These are phyloP conservation scores for Phyllotis vaccarum DNA, from an alignment of 2,797 vertebrate genomes.

Conservation along the genomic window DNA sequence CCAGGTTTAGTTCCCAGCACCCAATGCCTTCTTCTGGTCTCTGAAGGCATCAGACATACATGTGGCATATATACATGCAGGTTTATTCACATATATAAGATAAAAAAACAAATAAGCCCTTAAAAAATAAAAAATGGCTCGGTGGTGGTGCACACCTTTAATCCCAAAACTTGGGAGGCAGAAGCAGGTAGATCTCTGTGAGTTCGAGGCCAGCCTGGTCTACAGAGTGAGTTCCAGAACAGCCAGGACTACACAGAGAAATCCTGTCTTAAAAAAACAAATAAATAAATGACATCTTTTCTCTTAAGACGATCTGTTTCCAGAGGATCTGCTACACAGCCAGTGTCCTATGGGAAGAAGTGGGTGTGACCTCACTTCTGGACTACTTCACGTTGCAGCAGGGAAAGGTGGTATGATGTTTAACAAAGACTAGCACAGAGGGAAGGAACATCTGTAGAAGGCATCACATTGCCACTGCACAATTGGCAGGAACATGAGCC, in stretches of 20 bases:
- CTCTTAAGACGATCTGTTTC: constrained; percentile 33
- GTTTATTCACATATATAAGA: not conserved
- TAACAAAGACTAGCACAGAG: not conserved
- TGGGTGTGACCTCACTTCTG: not conserved
- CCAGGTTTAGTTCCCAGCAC: not conserved
- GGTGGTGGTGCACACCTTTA: not conserved
- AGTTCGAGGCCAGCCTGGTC: not conserved
- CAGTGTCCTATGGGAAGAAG: not conserved
- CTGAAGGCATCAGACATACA: not conserved
- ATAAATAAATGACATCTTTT: not conserved
- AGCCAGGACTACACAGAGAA: not conserved
- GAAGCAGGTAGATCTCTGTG: not conserved
- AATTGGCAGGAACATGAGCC: not conserved
- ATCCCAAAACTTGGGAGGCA: not conserved
- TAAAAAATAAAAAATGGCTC: not conserved
- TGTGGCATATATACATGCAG: not conserved
- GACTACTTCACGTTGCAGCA: not conserved
- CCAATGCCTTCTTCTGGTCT: not conserved
- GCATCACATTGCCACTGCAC: not conserved
- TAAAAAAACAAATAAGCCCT: not conserved
- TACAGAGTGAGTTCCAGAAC: not conserved
- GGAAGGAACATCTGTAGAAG: constrained; percentile 28
- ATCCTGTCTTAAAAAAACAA: not conserved
- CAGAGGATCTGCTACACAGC: not conserved
- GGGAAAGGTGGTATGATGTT: not conserved